A percentile compares a stretch with the other conserved stretches of the same genome.
These are phyloP conservation scores for Pangasius djambal DNA, from an alignment of 2,797 vertebrate genomes.

Conservation along the genomic window DNA sequence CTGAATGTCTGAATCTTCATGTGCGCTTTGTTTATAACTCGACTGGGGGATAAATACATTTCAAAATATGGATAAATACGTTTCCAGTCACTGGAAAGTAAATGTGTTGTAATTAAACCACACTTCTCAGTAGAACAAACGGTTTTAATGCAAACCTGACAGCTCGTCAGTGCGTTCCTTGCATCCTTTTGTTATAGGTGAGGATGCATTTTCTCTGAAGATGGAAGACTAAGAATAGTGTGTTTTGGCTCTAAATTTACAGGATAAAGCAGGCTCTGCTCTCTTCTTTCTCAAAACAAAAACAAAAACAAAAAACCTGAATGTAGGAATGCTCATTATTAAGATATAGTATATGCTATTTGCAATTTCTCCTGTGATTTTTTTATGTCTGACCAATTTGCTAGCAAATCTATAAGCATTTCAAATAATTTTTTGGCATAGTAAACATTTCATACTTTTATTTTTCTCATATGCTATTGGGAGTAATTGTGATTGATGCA, in stretches of 20 bases:
- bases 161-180: neutral
- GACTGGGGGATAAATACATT: neutral
- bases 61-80: neutral
- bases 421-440: neutral
- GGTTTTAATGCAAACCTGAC: neutral
- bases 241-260: neutral
- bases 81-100: neutral
- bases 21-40: neutral
- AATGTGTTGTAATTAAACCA: neutral
- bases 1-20: conserved; percentile 9
- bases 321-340: neutral
- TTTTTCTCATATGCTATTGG: neutral
- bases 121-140: neutral
- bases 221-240: neutral
- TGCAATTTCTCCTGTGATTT: neutral
- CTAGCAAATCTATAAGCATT: neutral
- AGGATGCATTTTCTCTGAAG: neutral
- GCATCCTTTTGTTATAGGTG: neutral
- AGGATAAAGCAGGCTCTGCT: neutral
- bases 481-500: neutral
- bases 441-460: neutral
- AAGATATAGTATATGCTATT: neutral
- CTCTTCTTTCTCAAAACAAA: neutral
- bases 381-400: neutral
- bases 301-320: neutral